A percentile compares a stretch with the other conserved stretches of the same genome.
phyloP scores from a whole-genome alignment of 2,888 invertebrate genomes.

The Drosophila austrosaltans region DNA sequence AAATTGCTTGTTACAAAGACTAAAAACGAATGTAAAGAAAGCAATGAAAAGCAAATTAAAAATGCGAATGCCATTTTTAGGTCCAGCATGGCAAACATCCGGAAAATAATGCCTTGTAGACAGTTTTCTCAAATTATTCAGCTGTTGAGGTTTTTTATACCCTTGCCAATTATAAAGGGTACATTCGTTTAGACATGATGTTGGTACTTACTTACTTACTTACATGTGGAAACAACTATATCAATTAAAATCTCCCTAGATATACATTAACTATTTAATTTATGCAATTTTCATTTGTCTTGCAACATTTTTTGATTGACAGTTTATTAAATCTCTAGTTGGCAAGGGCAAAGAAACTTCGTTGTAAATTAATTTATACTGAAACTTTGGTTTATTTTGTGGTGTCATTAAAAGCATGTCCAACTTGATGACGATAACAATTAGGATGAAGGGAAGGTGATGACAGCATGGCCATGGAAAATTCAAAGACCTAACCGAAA shows the following conservation, averaged over 20 bases:
- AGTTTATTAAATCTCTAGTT: neutral
- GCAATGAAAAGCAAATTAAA: conserved; percentile 41
- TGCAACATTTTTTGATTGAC: neutral
- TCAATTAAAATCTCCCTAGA: neutral
- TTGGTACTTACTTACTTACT: neutral
- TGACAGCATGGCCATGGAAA: neutral
- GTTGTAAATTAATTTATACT: neutral
- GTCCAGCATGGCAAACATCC: conserved; percentile 23
- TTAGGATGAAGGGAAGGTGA: conserved; percentile 11
- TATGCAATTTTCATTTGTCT: neutral
- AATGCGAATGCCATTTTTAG: conserved; percentile 26
- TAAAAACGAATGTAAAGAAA: conserved; percentile 31
- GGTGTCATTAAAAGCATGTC: conserved; percentile 74
- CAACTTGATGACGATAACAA: conserved; percentile 55
- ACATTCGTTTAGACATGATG: neutral
- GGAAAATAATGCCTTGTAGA: conserved; percentile 56
- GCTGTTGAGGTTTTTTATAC: conserved; percentile 25
- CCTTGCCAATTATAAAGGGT: neutral
- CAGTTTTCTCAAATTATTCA: conserved; percentile 70
- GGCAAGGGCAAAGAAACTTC: neutral
- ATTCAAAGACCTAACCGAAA: conserved; percentile 8
- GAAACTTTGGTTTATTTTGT: conserved; percentile 30
- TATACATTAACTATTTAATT: neutral
- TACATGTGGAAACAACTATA: neutral
- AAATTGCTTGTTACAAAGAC: conserved; percentile 35